Evolutionary conservation across 2,888 invertebrate genomes (phyloP), one percentile per base, ranked within the genome.

Genomic region (Drosophila sordidapex): DNA sequence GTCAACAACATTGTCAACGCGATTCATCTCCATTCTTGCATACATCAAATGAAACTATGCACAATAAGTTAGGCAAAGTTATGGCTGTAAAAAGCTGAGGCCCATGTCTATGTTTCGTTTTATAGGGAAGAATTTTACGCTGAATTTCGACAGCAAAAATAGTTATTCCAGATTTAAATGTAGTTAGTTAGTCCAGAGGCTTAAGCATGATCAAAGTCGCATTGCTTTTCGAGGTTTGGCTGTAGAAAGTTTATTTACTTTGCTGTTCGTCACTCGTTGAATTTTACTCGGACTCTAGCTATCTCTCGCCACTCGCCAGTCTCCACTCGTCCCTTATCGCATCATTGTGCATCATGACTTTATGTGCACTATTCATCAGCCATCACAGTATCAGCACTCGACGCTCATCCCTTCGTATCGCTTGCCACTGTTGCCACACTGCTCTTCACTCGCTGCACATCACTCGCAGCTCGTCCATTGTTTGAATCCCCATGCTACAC

Each of bases 391-490:
- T 15, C 21, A 21, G 3, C 2, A 21, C 15, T 43, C 35, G 29
- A 7, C 5, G 4, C 49, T 35, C 48, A 25, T 59, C 33, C 33
- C 27, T 27, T 29, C n/a, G 5, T 8, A 25, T 48, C 56, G 49
- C 36, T 35, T 49, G 49, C 49, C 48, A 67, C 36, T 73, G 51
- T 13, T 57, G 49, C 53, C 57, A 46, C 43, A 33, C 15, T 43
- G 36, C 36, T 54, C 21, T 18, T n/a, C 15, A 15, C 46, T 46
- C 21, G 46, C 46, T 8, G 27, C 54, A 29, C 61, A 4, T 67
- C 75, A 27, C 46, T 58, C 57, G 53, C 13, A 38, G 21, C 35
- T 70, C 56, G 60, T 10, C 21, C 56, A 67, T 74, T 77, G 79
- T 77, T 79, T 27, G 10, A 4, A 56, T 15, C 36, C 21, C 13